Evolutionary conservation across 2,113 vertebrate genomes (phyloP), one percentile per base, ranked within the genome.

Genomic region (Siniperca knerii): DNA sequence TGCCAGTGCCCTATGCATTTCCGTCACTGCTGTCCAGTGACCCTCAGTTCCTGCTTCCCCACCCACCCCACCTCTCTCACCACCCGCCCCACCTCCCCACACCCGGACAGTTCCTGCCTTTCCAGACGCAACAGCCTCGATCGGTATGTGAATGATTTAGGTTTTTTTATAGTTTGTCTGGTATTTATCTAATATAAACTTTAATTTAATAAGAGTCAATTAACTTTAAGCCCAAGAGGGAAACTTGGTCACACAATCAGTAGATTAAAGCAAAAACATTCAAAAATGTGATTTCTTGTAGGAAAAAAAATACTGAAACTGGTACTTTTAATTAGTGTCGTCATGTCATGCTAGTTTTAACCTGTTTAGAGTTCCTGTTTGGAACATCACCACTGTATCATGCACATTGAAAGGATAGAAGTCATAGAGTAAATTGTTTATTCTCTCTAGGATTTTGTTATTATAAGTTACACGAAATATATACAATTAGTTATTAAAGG

Each of bases 1-100:
- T 99, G 84, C 98, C 98, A 5, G 96, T 99, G 81, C 97, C 98
- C 60, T 99, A 99, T 74, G 96, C 97, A n/a, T 99, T 99, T 87
- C 98, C 98, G 10, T 98, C 98, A 12, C 96, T 99, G 84, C 96
- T 99, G 89, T 98, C 98, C 93, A 97, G 97, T 67, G 98, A 99
- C 71, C 96, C 97, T n/a, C 97, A 98, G 44, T 99, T 99, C 94
- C 96, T 99, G 92, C 96, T 99, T 76, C 97, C 98, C 89, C 97
- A 97, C 77, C 96, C 97, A 1, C 88, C 90, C 81, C 98, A 99
- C 90, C 96, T 99, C 66, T 96, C 97, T 60, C 97, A 98, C 89
- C 98, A 98, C 85, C 96, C 97, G 70, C 94, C 97, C 62, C 98
- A 99, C 92, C 96, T 99, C 79, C 96, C 97, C 60, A 94, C 98